These are phyloP conservation scores for Kuschelorhynchus macadamiae DNA, from an alignment of 2,888 invertebrate species.

Conservation along the genomic window DNA sequence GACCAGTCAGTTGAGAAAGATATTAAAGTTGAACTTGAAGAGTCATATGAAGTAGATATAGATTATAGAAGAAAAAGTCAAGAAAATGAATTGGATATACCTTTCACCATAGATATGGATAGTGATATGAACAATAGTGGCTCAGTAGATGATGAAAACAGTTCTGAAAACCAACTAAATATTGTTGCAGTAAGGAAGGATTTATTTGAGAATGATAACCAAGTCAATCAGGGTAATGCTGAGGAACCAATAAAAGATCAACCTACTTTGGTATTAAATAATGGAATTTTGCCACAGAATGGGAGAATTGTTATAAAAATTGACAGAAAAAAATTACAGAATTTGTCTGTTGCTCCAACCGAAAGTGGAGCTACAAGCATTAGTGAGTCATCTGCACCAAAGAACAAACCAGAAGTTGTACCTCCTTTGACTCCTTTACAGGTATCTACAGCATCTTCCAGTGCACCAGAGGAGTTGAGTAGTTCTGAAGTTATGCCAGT, in stretches of 20 bases:
- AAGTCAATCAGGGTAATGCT: background rate
- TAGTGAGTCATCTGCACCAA: background rate
- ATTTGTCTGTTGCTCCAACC: background rate
- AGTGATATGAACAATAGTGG: background rate
- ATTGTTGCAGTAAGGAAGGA: constrained; percentile 41
- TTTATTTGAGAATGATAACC: constrained; percentile 23
- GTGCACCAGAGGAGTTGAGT: background rate
- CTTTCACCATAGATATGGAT: background rate
- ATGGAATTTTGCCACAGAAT: constrained; percentile 31
- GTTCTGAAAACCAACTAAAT: constrained; percentile 16
- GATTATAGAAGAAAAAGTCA: background rate
- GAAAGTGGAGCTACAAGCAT: background rate
- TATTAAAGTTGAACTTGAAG: constrained; percentile 23
- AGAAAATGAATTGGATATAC: constrained; percentile 4
- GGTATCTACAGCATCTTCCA: background rate
- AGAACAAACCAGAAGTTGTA: background rate
- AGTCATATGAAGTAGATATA: background rate
- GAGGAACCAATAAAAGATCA: background rate
- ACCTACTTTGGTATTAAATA: constrained; percentile 24
- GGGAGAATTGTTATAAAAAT: constrained; percentile 43
- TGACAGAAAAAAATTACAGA: constrained; percentile 31
- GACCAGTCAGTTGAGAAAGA: constrained; percentile 8
- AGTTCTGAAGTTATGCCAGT: constrained; percentile 1
- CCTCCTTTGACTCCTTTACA: constrained; percentile 3
- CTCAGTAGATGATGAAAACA: constrained; percentile 1